These are phyloP conservation scores for Peromyscus nudipes DNA, from an alignment of 2,797 vertebrate genomes.

Conservation along the genomic window DNA sequence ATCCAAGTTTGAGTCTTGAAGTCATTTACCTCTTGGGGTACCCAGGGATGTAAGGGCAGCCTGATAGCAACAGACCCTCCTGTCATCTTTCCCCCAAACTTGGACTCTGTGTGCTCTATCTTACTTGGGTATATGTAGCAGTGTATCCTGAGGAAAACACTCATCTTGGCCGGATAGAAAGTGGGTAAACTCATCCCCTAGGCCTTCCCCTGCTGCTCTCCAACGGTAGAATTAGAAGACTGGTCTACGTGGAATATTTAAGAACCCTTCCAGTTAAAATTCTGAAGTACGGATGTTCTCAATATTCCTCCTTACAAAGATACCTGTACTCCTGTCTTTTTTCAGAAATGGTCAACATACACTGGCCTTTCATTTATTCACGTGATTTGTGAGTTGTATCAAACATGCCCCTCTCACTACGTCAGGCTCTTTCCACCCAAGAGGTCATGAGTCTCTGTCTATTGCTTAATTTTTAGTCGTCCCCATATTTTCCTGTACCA, in stretches of 20 bases:
- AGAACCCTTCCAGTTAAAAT: not conserved
- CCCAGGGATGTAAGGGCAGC: not conserved
- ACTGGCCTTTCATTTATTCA: constrained; percentile 10
- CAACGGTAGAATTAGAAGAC: not conserved
- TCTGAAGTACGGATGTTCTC: not conserved
- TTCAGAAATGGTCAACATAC: not conserved
- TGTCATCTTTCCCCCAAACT: not conserved
- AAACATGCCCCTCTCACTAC: not conserved
- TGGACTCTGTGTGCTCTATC: not conserved
- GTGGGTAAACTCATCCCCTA: not conserved
- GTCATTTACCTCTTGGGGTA: not conserved
- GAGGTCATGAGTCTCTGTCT: not conserved
- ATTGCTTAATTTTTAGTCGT: constrained; percentile 15
- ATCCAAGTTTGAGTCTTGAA: not conserved
- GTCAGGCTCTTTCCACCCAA: not conserved
- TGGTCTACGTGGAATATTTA: not conserved
- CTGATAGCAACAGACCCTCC: not conserved
- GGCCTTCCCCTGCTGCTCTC: not conserved
- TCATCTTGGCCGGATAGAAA: not conserved
- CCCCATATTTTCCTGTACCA: not conserved
- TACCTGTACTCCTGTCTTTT: not conserved
- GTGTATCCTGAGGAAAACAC: not conserved
- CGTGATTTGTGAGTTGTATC: constrained; percentile 12
- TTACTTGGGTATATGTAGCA: not conserved
- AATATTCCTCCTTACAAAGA: not conserved